phyloP scores from a whole-genome alignment of 1,140 invertebrate genomes.

The Eriosoma lanigerum region DNA sequence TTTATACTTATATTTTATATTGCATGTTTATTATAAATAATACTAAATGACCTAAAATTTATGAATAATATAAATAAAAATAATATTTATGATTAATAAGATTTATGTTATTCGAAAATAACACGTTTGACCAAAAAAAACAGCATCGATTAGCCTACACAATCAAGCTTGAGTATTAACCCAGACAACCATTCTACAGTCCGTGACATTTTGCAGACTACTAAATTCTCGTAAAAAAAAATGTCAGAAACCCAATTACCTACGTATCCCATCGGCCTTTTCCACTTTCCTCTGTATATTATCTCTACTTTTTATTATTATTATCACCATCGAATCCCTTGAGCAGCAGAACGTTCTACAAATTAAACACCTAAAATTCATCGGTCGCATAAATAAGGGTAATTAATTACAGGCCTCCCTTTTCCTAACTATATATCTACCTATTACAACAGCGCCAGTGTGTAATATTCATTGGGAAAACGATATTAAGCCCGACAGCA shows the following conservation, averaged over 20 bases:
- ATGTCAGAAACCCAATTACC: conserved; percentile 26
- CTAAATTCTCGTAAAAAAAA: conserved; percentile 22
- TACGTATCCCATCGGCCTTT: background rate
- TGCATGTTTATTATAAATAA: no score
- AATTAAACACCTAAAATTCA: conserved; percentile 49
- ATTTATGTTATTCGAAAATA: background rate
- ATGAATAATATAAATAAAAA: no score
- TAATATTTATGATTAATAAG: no score
- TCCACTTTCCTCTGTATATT: background rate
- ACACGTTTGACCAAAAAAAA: conserved; percentile 11
- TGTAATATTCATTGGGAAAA: conserved; percentile 6
- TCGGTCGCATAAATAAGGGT: conserved; percentile 30
- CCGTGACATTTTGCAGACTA: conserved; percentile 3
- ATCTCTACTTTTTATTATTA: background rate
- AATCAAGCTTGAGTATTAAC: background rate
- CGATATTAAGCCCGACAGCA: conserved; percentile 38
- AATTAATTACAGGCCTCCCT: conserved; percentile 20
- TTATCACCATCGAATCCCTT: conserved; percentile 12
- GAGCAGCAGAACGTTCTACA: background rate
- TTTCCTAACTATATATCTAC: background rate
- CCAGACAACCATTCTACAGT: background rate
- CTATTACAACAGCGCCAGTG: background rate
- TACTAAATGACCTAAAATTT: no score
- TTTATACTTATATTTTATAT: no score
- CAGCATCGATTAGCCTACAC: conserved; percentile 6